Base-by-base conservation (phyloP, 2,113 vertebrate genomes). In the Callipepla squamata region DNA sequence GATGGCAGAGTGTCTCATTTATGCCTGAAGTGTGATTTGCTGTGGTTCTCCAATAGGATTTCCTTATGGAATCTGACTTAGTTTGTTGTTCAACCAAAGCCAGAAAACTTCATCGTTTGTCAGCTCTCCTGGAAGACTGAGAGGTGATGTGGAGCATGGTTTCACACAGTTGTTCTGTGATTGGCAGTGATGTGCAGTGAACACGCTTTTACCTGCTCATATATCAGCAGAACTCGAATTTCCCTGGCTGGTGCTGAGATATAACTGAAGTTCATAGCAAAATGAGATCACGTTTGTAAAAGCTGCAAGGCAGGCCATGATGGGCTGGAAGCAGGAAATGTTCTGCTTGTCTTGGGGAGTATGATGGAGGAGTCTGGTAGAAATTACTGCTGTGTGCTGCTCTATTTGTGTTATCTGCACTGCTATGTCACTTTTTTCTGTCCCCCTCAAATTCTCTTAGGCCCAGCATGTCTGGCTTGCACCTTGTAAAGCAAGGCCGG, bases 391-490 rank as follows among this genome's bases (percentile, higher is more conserved):
- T 6, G 0, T 25, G 0, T 4, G 11, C 19, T 23, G 4, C 25
- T 34, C 38, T 57, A 0, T 18, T n/a, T 53, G 15, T 18, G 28
- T 42, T 20, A 15, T 44, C 61, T 86, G 66, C 57, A 3, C 45
- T 81, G 83, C 55, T 25, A 11, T 58, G 40, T 63, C 23, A 26
- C 44, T 34, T 23, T 65, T 93, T 48, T 74, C 47, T 58, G 70
- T 74, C 23, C 93, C 19, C 15, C 44, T 4, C 40, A 0, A 5
- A 1, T 61, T 1, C 63, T 89, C 90, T 45, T 76, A 99, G 99
- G 96, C 98, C 99, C 53, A 99, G 99, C 79, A 99, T 99, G 99
- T 99, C 99, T 50, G 99, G 99, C n/a, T 96, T 99, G 59, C 99
- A 99, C 87, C 97, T 99, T 83, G 98, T 99, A 66, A 99, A 99